A percentile compares a stretch with the other conserved stretches of the same genome.
Evolutionary conservation across 64 coral and sea anemone species (phyloP).

Genomic region (Stichodactyla helianthus): DNA sequence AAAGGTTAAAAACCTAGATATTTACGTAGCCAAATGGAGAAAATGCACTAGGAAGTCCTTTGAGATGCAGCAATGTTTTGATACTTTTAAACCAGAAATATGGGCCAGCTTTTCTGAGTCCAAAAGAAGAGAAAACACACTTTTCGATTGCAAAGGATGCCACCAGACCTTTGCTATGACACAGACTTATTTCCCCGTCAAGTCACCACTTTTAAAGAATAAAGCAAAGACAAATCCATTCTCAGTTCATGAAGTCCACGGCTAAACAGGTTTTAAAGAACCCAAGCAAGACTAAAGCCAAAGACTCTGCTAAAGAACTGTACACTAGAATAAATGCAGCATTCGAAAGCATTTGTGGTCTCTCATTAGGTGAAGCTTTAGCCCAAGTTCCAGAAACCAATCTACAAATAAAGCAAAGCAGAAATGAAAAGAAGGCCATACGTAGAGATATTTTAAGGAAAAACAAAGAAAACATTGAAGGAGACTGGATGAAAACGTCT

Average conservation of each 20-base stretch:
- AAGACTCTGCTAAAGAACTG: conserved; percentile 22
- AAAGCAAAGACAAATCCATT: conserved; percentile 55
- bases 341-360: conserved; percentile 13
- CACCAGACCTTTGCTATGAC: not conserved
- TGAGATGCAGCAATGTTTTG: conserved; percentile 4
- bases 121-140: not conserved
- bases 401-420: conserved; percentile 22
- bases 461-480: conserved; percentile 33
- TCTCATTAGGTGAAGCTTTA: conserved; percentile 41
- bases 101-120: not conserved
- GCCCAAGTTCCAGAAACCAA: conserved; percentile 37
- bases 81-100: not conserved
- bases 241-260: conserved; percentile 4
- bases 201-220: conserved; percentile 12
- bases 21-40: not conserved
- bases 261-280: not conserved
- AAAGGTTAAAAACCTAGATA: not conserved
- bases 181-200: conserved; percentile 42
- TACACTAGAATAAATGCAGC: conserved; percentile 35
- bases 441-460: not conserved
- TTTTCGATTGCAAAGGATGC: no score
- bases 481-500: conserved; percentile 36
- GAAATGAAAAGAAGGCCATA: conserved; percentile 7
- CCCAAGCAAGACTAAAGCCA: not conserved
- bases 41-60: not conserved